Evolutionary conservation across 2,888 invertebrate genomes (phyloP).

Genomic region (Noctua comes): DNA sequence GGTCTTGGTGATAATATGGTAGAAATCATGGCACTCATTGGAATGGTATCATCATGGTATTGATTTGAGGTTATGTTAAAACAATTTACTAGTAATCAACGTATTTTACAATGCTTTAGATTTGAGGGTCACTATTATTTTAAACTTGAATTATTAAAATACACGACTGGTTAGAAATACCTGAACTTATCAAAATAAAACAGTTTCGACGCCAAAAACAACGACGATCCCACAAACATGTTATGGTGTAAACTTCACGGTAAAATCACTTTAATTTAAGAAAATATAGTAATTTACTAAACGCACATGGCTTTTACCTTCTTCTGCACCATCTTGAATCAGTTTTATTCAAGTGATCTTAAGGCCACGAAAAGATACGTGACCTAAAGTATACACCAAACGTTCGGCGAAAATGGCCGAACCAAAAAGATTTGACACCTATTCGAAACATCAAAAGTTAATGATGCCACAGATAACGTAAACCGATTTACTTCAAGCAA

Average conservation of each 20-base stretch:
- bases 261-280: slow-evolving; percentile 68
- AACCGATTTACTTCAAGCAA: background rate
- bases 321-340: slow-evolving; percentile 90
- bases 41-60: slow-evolving; percentile 82
- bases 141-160: background rate
- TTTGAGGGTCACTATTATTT: background rate
- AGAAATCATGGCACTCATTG: slow-evolving; percentile 80
- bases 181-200: slow-evolving; percentile 59
- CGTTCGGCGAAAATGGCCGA: slow-evolving; percentile 90
- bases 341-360: slow-evolving; percentile 86
- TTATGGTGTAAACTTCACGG: slow-evolving; percentile 70
- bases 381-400: slow-evolving; percentile 86
- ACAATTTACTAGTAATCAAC: slow-evolving; percentile 8
- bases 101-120: background rate
- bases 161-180: slow-evolving; percentile 47
- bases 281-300: slow-evolving; percentile 83
- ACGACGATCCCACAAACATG: slow-evolving; percentile 72
- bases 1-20: slow-evolving; percentile 83
- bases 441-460: slow-evolving; percentile 65
- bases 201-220: slow-evolving; percentile 71
- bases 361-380: slow-evolving; percentile 89
- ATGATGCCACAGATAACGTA: slow-evolving; percentile 51
- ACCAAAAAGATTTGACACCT: slow-evolving; percentile 81
- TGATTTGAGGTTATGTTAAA: slow-evolving; percentile 78
- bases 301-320: slow-evolving; percentile 90